Conservation (phyloP, 2,797 vertebrate species). For the Columba guinea region DNA sequence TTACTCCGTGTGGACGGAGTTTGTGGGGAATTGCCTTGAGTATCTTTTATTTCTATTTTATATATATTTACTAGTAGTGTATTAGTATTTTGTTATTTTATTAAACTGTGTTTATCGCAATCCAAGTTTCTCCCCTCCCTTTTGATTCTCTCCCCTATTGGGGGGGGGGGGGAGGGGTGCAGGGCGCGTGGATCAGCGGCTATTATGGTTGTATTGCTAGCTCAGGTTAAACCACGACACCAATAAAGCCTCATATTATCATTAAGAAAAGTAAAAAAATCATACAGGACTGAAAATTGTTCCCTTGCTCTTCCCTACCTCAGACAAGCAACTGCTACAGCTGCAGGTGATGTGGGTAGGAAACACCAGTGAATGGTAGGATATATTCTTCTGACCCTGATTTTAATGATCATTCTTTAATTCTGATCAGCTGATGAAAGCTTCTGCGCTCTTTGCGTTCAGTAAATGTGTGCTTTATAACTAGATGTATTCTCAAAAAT, state of each 20-base stretch:
- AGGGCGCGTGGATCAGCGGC: no score
- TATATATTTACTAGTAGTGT: no score
- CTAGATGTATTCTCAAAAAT: background rate
- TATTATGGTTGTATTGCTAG: no score
- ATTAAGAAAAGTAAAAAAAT: background rate
- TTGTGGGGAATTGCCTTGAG: no score
- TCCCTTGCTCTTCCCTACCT: background rate
- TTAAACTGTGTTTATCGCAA: no score
- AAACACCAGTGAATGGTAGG: background rate
- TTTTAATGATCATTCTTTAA: background rate
- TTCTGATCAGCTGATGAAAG: background rate
- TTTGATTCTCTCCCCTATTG: no score
- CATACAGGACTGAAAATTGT: background rate
- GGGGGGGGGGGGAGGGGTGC: no score
- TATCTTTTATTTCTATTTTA: no score
- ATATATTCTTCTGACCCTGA: background rate
- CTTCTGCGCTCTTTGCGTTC: background rate
- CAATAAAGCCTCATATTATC: background rate
- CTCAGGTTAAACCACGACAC: no score
- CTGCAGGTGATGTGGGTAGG: background rate
- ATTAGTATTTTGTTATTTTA: no score
- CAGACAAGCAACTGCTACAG: background rate
- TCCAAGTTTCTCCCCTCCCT: no score
- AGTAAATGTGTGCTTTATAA: background rate
- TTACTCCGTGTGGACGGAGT: no score